phyloP scores from a whole-genome alignment of 2,113 vertebrate species.

The Hassar affinis region DNA sequence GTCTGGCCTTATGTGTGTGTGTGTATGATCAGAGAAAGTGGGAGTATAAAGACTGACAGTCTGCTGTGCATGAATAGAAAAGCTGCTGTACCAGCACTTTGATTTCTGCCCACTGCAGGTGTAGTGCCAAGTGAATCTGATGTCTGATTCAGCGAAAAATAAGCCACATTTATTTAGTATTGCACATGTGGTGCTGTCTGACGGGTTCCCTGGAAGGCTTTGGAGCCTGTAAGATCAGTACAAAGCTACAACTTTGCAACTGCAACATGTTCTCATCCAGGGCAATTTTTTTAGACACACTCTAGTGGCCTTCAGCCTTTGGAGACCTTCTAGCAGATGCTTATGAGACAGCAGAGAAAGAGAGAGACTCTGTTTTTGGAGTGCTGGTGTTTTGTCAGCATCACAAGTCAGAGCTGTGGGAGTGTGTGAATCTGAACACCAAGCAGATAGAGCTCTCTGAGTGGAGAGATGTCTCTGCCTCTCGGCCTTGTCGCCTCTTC shows the following conservation, averaged over 20 bases:
- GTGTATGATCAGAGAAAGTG: not conserved
- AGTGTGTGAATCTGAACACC: constrained; percentile 16
- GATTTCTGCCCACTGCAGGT: constrained; percentile 38
- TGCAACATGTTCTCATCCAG: not conserved
- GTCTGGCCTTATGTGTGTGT: not conserved
- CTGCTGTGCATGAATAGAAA: constrained; percentile 5
- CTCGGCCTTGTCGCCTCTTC: constrained; percentile 16
- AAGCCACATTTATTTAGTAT: not conserved
- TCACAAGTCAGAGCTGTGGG: constrained; percentile 34
- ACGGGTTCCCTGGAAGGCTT: constrained; percentile 21
- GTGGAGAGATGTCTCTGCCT: constrained; percentile 40
- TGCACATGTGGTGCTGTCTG: constrained; percentile 5
- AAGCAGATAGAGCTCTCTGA: constrained; percentile 43
- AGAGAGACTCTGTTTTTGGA: not conserved
- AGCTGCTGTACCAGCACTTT: constrained; percentile 5
- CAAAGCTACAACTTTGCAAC: constrained; percentile 3
- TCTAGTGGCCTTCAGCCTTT: constrained; percentile 17
- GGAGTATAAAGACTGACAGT: not conserved
- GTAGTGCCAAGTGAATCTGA: constrained; percentile 12
- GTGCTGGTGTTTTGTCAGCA: constrained; percentile 37
- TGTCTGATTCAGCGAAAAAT: constrained; percentile 35
- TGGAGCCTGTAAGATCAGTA: constrained; percentile 9
- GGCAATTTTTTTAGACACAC: not conserved
- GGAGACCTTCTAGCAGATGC: constrained; percentile 15
- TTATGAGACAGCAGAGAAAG: constrained; percentile 10